A percentile compares a stretch with the other conserved stretches of the same genome.
Evolutionary conservation across 1,140 invertebrate genomes (phyloP).

Genomic region (Neodiprion virginianus): DNA sequence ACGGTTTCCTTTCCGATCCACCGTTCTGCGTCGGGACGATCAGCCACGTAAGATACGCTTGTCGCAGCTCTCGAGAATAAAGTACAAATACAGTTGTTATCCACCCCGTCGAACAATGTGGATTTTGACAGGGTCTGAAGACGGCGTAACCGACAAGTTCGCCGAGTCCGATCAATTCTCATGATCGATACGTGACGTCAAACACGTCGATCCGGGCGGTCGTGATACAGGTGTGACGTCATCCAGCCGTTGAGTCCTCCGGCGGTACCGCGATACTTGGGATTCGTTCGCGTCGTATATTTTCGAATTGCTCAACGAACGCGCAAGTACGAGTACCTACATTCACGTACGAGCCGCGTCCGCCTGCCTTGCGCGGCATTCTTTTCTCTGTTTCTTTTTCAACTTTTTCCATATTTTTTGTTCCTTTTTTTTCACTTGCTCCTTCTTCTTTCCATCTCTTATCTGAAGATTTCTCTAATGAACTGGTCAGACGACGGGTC

Average conservation of each 20-base stretch:
- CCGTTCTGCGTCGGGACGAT: not conserved
- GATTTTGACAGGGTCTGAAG: not conserved
- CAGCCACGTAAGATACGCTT: not conserved
- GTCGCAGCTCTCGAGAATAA: not conserved
- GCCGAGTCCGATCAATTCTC: not conserved
- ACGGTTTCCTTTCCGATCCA: not conserved
- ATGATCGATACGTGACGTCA: not conserved
- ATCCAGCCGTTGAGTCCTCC: not conserved
- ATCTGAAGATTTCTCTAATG: constrained; percentile 40
- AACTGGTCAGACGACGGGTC: constrained; percentile 48
- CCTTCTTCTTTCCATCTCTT: not conserved
- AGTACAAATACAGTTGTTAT: not conserved
- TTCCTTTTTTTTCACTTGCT: too few species aligned
- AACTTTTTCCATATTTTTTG: not conserved
- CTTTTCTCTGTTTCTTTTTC: too few species aligned
- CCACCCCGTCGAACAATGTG: not conserved
- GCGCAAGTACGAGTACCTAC: too few species aligned
- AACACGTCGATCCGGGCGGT: not conserved
- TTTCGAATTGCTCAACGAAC: not conserved
- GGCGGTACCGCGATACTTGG: not conserved
- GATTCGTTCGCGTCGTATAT: not conserved
- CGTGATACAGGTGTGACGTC: not conserved
- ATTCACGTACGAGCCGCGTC: too few species aligned
- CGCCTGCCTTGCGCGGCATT: too few species aligned
- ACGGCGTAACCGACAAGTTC: not conserved